Conservation (phyloP, 2,888 invertebrate genomes). For the Cheilosia impressa region DNA sequence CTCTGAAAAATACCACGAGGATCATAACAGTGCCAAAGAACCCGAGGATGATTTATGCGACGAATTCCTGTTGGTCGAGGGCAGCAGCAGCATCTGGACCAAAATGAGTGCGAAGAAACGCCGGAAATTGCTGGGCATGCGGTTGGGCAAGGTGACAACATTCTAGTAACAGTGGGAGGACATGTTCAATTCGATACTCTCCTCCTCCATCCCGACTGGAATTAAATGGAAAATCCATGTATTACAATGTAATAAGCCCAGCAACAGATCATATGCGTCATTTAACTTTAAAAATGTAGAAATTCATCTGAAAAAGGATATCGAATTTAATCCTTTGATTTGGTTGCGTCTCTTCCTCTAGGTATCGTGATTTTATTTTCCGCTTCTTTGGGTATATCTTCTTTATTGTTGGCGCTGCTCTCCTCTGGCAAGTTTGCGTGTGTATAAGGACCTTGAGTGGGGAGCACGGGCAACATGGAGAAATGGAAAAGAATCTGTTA, state of each 20-base stretch:
- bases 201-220: background rate
- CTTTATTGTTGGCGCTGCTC: constrained; percentile 21
- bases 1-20: constrained; percentile 84
- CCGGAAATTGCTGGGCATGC: constrained; percentile 88
- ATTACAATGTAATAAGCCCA: constrained; percentile 44
- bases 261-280: constrained; percentile 58
- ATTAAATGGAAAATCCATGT: constrained; percentile 56
- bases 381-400: constrained; percentile 23
- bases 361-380: constrained; percentile 32
- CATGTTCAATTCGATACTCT: constrained; percentile 7
- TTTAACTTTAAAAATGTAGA: constrained; percentile 42
- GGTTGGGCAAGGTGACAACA: constrained; percentile 89
- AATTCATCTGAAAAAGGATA: constrained; percentile 28
- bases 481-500: constrained; percentile 61
- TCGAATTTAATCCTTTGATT: constrained; percentile 25
- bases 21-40: constrained; percentile 82
- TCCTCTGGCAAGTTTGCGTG: background rate
- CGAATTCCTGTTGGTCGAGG: constrained; percentile 87
- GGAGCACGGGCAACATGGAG: constrained; percentile 26
- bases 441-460: background rate
- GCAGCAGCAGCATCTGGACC: constrained; percentile 87
- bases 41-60: constrained; percentile 84
- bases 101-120: constrained; percentile 89
- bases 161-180: constrained; percentile 84
- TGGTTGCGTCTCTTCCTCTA: background rate